Evolutionary conservation across 2,113 vertebrate species (phyloP).

Genomic region (Leucoraja erinaceus): DNA sequence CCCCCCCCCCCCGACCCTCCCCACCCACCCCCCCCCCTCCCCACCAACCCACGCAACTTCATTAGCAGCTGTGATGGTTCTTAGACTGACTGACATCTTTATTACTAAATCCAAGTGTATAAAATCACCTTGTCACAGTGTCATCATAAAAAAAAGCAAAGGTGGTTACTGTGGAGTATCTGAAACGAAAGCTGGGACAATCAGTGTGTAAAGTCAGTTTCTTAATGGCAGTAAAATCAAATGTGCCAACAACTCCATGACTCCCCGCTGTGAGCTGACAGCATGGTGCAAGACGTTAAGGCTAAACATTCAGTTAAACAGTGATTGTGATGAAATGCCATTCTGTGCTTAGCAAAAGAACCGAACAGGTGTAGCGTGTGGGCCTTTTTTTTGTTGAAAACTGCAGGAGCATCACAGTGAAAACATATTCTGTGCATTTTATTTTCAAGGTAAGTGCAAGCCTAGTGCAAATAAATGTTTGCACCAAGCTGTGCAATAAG

Average conservation of each 20-base stretch:
- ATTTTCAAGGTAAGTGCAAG: slow-evolving; percentile 21
- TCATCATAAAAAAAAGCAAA: slow-evolving; percentile 34
- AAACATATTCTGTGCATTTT: slow-evolving; percentile 27
- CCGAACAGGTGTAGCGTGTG: slow-evolving; percentile 13
- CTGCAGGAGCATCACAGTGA: slow-evolving; percentile 24
- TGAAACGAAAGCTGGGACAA: slow-evolving; percentile 27
- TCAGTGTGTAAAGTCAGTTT: slow-evolving; percentile 59
- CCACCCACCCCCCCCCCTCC: too few relatives aligned
- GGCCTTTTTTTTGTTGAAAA: not conserved
- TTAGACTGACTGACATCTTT: slow-evolving; percentile 37
- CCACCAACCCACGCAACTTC: not conserved
- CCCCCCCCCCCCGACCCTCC: too few relatives aligned
- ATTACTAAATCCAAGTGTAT: slow-evolving; percentile 38
- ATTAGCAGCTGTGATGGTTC: slow-evolving; percentile 23
- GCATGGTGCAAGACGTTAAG: slow-evolving; percentile 62
- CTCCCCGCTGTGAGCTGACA: slow-evolving; percentile 69
- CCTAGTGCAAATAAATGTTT: not conserved
- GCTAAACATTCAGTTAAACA: slow-evolving; percentile 76
- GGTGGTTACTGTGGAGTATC: slow-evolving; percentile 35
- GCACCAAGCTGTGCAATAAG: not conserved
- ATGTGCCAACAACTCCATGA: slow-evolving; percentile 68
- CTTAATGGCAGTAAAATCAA: slow-evolving; percentile 77
- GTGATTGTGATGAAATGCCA: slow-evolving; percentile 69
- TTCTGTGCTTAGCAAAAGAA: slow-evolving; percentile 44
- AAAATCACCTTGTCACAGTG: slow-evolving; percentile 37